phyloP scores from a whole-genome alignment of 2,888 invertebrate species.

The Lacanobia wlatinum region DNA sequence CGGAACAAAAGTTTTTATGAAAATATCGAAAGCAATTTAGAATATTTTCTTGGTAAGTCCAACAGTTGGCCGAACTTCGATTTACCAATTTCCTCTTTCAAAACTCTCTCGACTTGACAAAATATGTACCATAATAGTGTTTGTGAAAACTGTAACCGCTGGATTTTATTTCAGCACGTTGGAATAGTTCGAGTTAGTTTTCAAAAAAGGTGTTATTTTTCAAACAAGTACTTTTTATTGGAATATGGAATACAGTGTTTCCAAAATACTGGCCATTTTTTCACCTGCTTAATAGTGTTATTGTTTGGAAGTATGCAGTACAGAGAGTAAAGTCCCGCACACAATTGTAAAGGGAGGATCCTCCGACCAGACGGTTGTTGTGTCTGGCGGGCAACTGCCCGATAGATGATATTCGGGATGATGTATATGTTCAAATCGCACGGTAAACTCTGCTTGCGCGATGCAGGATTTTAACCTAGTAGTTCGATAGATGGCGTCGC shows the following conservation, averaged over 20 bases:
- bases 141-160: conserved; percentile 42
- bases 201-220: background rate
- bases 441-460: too few species aligned
- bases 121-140: conserved; percentile 64
- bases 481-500: too few species aligned
- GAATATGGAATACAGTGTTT: background rate
- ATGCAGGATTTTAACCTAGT: too few species aligned
- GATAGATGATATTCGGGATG: too few species aligned
- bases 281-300: background rate
- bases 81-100: conserved; percentile 65
- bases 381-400: too few species aligned
- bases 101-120: conserved; percentile 61
- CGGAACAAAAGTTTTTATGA: conserved; percentile 46
- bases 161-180: conserved; percentile 46
- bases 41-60: conserved; percentile 60
- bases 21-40: conserved; percentile 69
- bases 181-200: conserved; percentile 2
- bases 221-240: background rate
- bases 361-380: too few species aligned
- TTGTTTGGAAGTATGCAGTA: too few species aligned
- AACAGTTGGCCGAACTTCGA: conserved; percentile 62
- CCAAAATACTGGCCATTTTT: conserved; percentile 5
- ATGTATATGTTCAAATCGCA: too few species aligned
- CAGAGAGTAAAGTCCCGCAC: too few species aligned
- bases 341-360: too few species aligned